A percentile compares a stretch with the other conserved stretches of the same genome.
Evolutionary conservation across 2,113 vertebrate species (phyloP).

Genomic region (Odobenus rosmarus): DNA sequence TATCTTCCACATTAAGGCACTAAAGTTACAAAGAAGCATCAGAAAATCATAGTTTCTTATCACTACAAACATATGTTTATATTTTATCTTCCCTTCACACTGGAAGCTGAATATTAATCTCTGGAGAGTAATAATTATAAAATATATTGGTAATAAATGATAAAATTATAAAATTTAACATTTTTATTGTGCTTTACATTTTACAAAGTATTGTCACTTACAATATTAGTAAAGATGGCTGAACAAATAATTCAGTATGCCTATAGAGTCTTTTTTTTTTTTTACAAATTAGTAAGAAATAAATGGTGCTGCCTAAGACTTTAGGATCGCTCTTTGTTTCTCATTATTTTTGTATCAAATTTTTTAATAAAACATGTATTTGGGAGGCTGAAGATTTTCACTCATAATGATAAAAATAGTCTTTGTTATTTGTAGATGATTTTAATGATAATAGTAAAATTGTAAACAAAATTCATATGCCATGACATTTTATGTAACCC

Average conservation of each 20-base stretch:
- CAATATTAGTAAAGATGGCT: not conserved
- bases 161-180: not conserved
- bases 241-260: not conserved
- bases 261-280: not conserved
- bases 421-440: not conserved
- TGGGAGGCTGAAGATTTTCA: not conserved
- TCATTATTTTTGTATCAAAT: not conserved
- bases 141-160: not conserved
- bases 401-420: not conserved
- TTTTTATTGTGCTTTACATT: not conserved
- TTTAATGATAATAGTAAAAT: not conserved
- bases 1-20: not conserved
- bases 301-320: not conserved
- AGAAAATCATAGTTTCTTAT: not conserved
- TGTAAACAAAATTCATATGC: not conserved
- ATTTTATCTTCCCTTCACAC: not conserved
- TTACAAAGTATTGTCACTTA: not conserved
- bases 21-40: not conserved
- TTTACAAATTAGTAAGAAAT: not conserved
- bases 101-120: not conserved
- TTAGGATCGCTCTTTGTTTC: not conserved
- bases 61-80: not conserved
- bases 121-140: not conserved
- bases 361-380: not conserved
- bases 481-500: not conserved